Evolutionary conservation across 2,113 vertebrate genomes (phyloP).

Genomic region (Bettongia penicillata): DNA sequence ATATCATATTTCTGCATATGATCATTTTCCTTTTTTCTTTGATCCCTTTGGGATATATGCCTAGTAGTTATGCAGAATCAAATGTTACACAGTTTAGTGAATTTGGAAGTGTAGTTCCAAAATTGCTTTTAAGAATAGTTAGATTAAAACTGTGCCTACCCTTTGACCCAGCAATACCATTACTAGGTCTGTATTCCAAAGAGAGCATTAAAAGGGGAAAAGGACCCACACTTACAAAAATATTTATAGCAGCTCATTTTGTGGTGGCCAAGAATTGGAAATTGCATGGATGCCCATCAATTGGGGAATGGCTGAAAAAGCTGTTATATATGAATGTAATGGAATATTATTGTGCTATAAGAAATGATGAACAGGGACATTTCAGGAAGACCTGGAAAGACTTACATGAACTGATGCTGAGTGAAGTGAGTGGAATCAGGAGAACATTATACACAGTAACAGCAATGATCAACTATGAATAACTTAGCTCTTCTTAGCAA

Average conservation of each 20-base stretch:
- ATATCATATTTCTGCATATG: neutral
- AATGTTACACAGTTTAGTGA: neutral
- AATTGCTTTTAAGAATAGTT: neutral
- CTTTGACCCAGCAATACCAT: neutral
- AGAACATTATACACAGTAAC: neutral
- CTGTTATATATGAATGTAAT: neutral
- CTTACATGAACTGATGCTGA: neutral
- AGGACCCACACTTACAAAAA: neutral
- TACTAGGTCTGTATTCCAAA: neutral
- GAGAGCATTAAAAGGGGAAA: neutral
- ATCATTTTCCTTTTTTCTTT: neutral
- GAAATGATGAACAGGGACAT: too few species aligned
- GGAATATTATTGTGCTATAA: too few species aligned
- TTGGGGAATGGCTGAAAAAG: neutral
- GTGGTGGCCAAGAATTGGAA: neutral
- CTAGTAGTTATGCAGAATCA: neutral
- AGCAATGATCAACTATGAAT: neutral
- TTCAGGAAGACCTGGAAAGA: too few species aligned
- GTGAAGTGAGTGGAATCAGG: neutral
- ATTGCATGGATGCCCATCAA: neutral
- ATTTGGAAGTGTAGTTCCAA: neutral
- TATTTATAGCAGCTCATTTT: neutral
- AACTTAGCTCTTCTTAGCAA: too few species aligned
- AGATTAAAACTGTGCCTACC: too few species aligned
- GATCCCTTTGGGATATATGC: neutral